Base-by-base conservation (phyloP, 2,888 invertebrate species). In the Leistus spinibarbis region DNA sequence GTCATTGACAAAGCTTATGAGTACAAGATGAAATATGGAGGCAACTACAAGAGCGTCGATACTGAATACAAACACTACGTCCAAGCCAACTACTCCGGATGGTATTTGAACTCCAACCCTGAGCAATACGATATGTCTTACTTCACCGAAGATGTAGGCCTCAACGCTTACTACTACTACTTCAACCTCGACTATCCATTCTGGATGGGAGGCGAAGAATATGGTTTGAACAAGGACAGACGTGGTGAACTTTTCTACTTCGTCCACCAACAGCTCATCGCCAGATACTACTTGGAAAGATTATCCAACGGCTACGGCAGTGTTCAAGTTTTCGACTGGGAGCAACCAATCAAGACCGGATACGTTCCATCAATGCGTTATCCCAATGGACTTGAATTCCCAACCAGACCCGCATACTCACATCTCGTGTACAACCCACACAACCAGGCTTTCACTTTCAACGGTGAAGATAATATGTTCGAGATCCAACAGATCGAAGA, bases 211-310 rank as follows among this genome's bases (percentile, higher is more conserved):
- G 88, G 88, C 71, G 84, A 87, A 16, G 86, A 87, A 66, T 88
- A 88, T 78, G 86, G 87, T 76, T 81, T 88, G 68, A 81, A 85
- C 54, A 88, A 89, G 79, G 89, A 90, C 80, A 87, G 87, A 76
- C 90, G 91, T 79, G 92, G 92, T 69, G 91, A 91, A 84, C 84
- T 86, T 75, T 91, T 88, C 85, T 89, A 91, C 83, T 91, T 88
- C 83, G 83, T 88, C 76, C 90, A 92, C 81, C 92, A 92, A 81
- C 92, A 93, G 84, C 80, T 93, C 13, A 80, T 93, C 78, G 88
- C 91, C 77, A 91, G 91, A 78, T 94, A 93, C 85, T 91, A 93
- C 82, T 87, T 93, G 86, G 93, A 94, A 83, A 91, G 94, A 83
- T 85, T 93, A 72, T 90, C 92, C 9, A 90, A 92, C 81, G 91